Base-by-base conservation (phyloP, 2,888 invertebrate species). In the Sialis lutaria region DNA sequence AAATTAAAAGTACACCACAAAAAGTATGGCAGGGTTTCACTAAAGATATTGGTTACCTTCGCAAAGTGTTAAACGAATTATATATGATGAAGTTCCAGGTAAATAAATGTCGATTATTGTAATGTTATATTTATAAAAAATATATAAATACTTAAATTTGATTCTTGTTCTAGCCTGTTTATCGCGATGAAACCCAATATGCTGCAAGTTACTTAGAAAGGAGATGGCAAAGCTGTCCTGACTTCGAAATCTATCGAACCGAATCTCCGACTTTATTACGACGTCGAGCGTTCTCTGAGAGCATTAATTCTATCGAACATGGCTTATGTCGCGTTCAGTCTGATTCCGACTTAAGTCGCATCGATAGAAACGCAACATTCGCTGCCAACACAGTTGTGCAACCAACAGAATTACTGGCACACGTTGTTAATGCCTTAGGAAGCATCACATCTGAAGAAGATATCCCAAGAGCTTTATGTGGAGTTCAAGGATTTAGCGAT, bases 51-150 rank as follows among this genome's bases (percentile, higher is more conserved):
- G 74, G 79, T 48, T 78, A 79, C 54, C 69, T 86, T 50, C 70
- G 85, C 49, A 73, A 82, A 54, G 75, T 84, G 45, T 75, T 86
- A 48, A 85, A 86, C 58, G 89, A 90, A 67, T 73, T 89, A 22
- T 82, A 89, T 56, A 70, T 90, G 52, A 73, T 84, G 54, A 82
- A 82, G 68, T 79, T 88, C 49, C 88, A 86, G 77, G 83, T 82
- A 62, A 64, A 22, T 22, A 22, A 22, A 58, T 51, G 41, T 10
- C 6, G 31, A 39, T 12, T 39, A 39, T 7, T 5, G 2, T 6
- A 6, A 22, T 22, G 22, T 22, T 2, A 22, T 22, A 22, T 22
- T 22, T 22, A 22, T 22, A 22, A 2, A 22, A 2, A 2, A 22
- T 22, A 22, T n/a, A n/a, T n/a, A 4, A 10, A 6, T 44, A 5